Conservation (phyloP, 2,113 vertebrate species). For the Seriola dumerili region DNA sequence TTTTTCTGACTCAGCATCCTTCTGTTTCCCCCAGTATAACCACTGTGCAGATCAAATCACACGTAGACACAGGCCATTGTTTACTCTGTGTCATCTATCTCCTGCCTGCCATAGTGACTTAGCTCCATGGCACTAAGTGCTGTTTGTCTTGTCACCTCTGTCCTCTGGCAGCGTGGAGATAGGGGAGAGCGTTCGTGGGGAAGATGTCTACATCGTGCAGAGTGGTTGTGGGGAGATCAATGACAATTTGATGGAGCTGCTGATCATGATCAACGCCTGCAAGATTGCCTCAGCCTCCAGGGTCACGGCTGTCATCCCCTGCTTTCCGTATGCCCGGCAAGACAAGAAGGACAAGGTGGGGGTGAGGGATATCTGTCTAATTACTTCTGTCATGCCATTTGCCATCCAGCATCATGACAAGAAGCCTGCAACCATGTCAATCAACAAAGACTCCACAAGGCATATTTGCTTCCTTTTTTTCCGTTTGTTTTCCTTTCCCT, state of each 20-base stretch:
- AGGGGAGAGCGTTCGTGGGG: slow-evolving; percentile 87
- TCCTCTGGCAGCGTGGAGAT: slow-evolving; percentile 84
- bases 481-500: slow-evolving; percentile 8
- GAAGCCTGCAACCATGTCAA: slow-evolving; percentile 57
- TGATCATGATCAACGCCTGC: slow-evolving; percentile 89
- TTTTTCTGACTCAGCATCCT: slow-evolving; percentile 7
- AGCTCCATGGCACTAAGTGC: slow-evolving; percentile 35
- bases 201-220: slow-evolving; percentile 89
- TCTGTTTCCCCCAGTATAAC: neutral
- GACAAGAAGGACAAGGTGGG: slow-evolving; percentile 90
- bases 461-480: slow-evolving; percentile 30
- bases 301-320: slow-evolving; percentile 87
- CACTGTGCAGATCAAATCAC: neutral
- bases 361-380: slow-evolving; percentile 79
- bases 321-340: slow-evolving; percentile 87
- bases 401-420: slow-evolving; percentile 66
- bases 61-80: slow-evolving; percentile 43
- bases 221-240: slow-evolving; percentile 89
- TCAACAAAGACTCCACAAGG: neutral
- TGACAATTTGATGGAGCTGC: slow-evolving; percentile 88
- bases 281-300: slow-evolving; percentile 87
- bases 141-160: slow-evolving; percentile 62
- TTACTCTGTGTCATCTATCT: slow-evolving; percentile 57
- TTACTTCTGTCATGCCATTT: slow-evolving; percentile 79
- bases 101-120: slow-evolving; percentile 19